These are phyloP conservation scores for Emydoidea blandingii DNA, from an alignment of 2,797 vertebrate species.

Conservation along the genomic window DNA sequence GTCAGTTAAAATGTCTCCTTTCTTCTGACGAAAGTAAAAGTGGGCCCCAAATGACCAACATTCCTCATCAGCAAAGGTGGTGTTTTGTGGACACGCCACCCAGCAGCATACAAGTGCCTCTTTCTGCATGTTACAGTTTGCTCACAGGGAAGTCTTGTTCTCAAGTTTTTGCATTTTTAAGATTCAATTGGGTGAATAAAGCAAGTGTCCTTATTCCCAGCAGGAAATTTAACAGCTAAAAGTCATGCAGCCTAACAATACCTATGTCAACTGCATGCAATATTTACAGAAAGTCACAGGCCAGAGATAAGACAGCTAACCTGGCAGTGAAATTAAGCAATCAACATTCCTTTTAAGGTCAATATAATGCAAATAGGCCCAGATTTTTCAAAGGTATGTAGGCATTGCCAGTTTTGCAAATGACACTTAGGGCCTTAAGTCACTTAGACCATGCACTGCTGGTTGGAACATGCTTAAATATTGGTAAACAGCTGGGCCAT, in stretches of 20 bases:
- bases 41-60: not conserved
- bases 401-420: not conserved
- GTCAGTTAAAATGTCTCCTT: not conserved
- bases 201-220: not conserved
- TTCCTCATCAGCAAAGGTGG: not conserved
- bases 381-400: not conserved
- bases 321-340: not conserved
- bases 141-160: not conserved
- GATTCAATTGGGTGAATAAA: not conserved
- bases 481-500: not conserved
- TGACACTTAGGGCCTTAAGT: not conserved
- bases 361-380: not conserved
- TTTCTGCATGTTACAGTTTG: not conserved
- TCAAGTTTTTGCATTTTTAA: not conserved
- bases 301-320: not conserved
- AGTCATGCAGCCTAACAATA: accelerated
- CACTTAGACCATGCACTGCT: not conserved
- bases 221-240: not conserved
- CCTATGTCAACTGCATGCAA: not conserved
- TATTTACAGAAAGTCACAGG: not conserved
- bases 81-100: not conserved
- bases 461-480: not conserved
- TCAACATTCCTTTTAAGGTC: not conserved
- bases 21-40: not conserved
- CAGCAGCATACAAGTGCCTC: not conserved